Base-by-base conservation (phyloP, 2,888 invertebrate genomes). In the Mythimna pallens region DNA sequence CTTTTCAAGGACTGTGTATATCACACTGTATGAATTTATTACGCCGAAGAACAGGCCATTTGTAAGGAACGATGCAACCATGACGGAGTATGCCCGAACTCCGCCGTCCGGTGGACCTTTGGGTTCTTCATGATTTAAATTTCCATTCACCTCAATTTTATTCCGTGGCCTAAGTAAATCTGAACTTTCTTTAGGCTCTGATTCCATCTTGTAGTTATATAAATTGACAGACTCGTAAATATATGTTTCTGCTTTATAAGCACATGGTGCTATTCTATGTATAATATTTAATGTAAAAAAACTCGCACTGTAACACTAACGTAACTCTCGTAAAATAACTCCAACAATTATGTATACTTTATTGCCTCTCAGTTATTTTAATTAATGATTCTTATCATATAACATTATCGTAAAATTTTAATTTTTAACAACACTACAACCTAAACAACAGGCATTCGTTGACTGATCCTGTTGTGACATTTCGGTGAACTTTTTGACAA, bases 11-110 rank as follows among this genome's bases (percentile, higher is more conserved):
- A 97, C 97, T 10, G 97, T 96, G 91, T 98, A 98, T 81, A 99
- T 97, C 43, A 98, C 97, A 84, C 99, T 98, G 91, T 98, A 99
- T 0, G 98, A 98, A 95, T 99, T 99, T 89, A 99, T 98, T 61
- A 98, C 97, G 63, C 99, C 98, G 93, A 99, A 99, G 67, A 99
- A 96, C 66, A 99, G 97, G 9, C 99, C 99, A 93, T 99, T 99
- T 88, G 98, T 98, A 74, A 98, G 96, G 93, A 99, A 98, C 74
- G 99, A 98, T 59, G 98, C 98, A 58, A 98, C 87, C 97, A 99
- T 97, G 22, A 99, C 98, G 76, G 98, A 93, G 97, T 98, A 98
- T 0, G 98, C 99, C 87, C 98, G 97, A 20, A 97, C 84, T 0
- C 98, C 98, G 17, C 98, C 98, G 93, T 99, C 98, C 0, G 98